Conservation (phyloP, 2,113 vertebrate species). For the Xenopus laevis region DNA sequence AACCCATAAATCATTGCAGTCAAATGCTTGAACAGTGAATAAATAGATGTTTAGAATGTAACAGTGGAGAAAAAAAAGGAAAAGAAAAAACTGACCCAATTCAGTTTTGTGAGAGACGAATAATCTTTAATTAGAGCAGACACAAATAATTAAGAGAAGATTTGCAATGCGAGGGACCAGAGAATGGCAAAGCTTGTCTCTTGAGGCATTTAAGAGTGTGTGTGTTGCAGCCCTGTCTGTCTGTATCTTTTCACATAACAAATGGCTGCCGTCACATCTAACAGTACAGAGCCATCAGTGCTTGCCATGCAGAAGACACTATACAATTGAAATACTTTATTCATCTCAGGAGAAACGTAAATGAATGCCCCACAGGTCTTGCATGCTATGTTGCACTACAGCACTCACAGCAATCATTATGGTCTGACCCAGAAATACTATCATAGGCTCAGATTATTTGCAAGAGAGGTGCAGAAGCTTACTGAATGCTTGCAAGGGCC, state of each 20-base stretch:
- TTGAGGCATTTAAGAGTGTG: constrained; percentile 15
- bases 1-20: neutral
- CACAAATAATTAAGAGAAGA: constrained; percentile 36
- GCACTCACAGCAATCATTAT: neutral
- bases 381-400: neutral
- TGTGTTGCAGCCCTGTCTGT: neutral
- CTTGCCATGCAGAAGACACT: neutral
- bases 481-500: too few relatives aligned
- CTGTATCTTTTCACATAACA: constrained; percentile 11
- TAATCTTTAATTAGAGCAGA: constrained; percentile 34
- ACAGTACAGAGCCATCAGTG: constrained; percentile 1
- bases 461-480: too few relatives aligned
- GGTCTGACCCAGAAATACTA: neutral
- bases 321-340: constrained; percentile 2
- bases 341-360: neutral
- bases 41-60: constrained; percentile 22
- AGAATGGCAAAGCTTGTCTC: constrained; percentile 14
- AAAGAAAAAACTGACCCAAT: constrained; percentile 25
- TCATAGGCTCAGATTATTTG: neutral
- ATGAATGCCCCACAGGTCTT: neutral
- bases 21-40: constrained; percentile 5
- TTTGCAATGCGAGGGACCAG: constrained; percentile 12
- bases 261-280: constrained; percentile 18
- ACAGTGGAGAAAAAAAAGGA: neutral
- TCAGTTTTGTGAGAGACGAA: constrained; percentile 23